Conservation (phyloP, 2,113 vertebrate genomes). For the Galemys pyrenaicus region DNA sequence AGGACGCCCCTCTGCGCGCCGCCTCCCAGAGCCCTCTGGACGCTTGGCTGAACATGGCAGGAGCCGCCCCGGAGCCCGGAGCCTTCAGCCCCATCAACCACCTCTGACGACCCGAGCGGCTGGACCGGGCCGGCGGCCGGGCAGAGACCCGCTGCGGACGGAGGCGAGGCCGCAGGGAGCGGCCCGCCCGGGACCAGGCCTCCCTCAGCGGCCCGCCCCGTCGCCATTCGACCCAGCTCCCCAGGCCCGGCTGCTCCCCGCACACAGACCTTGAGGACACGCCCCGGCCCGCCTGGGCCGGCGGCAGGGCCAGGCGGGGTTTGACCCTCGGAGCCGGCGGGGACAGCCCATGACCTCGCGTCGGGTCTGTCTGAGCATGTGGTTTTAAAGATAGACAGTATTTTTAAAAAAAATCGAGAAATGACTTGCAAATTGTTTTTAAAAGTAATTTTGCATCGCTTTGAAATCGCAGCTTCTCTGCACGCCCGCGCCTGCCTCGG, state of each 20-base stretch:
- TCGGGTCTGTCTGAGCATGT: slow-evolving; percentile 70
- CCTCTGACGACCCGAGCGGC: slow-evolving; percentile 88
- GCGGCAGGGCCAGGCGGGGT: background rate
- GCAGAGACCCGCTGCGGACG: slow-evolving; percentile 76
- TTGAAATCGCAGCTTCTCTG: slow-evolving; percentile 40
- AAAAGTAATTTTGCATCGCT: slow-evolving; percentile 73
- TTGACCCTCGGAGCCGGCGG: too few species aligned
- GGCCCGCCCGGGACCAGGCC: slow-evolving; percentile 53
- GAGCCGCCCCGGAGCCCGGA: slow-evolving; percentile 93
- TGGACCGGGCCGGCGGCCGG: slow-evolving; percentile 51
- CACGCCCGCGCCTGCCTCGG: slow-evolving; percentile 5
- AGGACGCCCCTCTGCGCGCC: slow-evolving; percentile 95
- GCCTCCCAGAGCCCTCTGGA: slow-evolving; percentile 98
- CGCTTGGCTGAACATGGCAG: slow-evolving; percentile 97
- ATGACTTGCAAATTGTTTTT: slow-evolving; percentile 70
- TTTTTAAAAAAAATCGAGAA: slow-evolving; percentile 70
- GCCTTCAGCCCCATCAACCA: slow-evolving; percentile 98
- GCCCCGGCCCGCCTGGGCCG: background rate
- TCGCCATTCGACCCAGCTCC: background rate
- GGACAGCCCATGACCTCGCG: too few species aligned
- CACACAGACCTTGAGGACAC: too few species aligned
- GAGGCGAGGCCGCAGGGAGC: slow-evolving; percentile 75
- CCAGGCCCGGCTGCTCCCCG: background rate
- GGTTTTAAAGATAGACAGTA: slow-evolving; percentile 70
- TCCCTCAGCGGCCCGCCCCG: too few species aligned